Evolutionary conservation across 2,113 vertebrate genomes (phyloP), one percentile per base, ranked within the genome.

Genomic region (Thalassarche chlororhynchos): DNA sequence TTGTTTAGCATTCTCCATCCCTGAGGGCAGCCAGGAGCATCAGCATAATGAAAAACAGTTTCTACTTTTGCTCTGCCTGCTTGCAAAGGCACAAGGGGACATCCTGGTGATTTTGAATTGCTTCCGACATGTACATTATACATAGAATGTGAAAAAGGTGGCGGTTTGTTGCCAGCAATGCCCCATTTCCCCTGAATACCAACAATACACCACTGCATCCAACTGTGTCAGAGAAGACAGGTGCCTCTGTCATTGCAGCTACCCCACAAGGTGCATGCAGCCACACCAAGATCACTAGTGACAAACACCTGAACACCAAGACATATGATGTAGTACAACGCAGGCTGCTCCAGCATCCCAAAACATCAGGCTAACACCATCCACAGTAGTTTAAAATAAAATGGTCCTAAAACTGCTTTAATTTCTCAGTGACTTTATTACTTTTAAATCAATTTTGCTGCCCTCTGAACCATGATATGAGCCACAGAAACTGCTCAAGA

Each of bases 11-110:
- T 84, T 51, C 87, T 72, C 49, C 93, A 66, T 14, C 93, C 94
- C 94, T 3, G 58, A 85, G 75, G 90, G 85, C 90, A 89, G 68
- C 89, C 91, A 87, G 68, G 40, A 86, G 93, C 88, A 47, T 7
- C 76, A 44, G 68, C 89, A 51, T 52, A 82, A 93, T 3, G 66
- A 92, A 57, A 18, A 93, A 66, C 58, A 72, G 83, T 28, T 87
- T 28, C 79, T 68, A 1, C 82, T 84, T 55, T 6, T 40, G 47
- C 75, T 85, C 87, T 82, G 70, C 61, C 84, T 91, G 85, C 78
- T 34, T 52, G 64, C 94, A 55, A 12, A 84, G 77, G 66, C 84
- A 62, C 68, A 26, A 44, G 79, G 57, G 87, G 60, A 75, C 86
- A 36, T 10, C 29, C 55, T 55, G 57, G 47, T 78, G 84, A 58